A percentile compares a stretch with the other conserved stretches of the same genome.
Conservation (phyloP, 2,888 invertebrate species). For the Coelogynopora nodosa region DNA sequence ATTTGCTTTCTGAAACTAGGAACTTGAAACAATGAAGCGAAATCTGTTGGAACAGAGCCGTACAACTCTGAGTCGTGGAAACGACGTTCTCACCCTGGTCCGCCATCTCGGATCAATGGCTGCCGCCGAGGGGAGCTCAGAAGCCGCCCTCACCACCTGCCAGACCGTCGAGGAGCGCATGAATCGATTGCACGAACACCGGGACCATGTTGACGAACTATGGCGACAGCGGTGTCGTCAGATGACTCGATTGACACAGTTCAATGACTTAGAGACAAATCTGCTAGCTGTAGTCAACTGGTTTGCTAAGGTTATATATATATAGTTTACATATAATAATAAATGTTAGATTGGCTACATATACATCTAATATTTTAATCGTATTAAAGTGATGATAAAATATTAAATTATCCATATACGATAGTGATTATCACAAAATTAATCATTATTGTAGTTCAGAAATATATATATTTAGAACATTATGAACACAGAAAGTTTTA, state of each 20-base stretch:
- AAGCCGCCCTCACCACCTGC: constrained; percentile 63
- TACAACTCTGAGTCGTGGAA: constrained; percentile 76
- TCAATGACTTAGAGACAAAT: constrained; percentile 54
- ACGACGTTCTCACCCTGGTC: constrained; percentile 71
- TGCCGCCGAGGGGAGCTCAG: constrained; percentile 65
- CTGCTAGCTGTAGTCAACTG: constrained; percentile 29
- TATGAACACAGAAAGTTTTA: no score
- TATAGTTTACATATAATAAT: no score
- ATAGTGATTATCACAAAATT: no score
- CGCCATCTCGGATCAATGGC: constrained; percentile 73
- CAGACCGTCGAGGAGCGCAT: constrained; percentile 62
- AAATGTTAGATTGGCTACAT: no score
- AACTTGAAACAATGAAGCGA: constrained; percentile 16
- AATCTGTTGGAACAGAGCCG: constrained; percentile 73
- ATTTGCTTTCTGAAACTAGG: not conserved
- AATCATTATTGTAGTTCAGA: no score
- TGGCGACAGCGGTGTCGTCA: constrained; percentile 70
- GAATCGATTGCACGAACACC: constrained; percentile 64
- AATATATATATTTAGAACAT: no score
- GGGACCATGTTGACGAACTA: constrained; percentile 69
- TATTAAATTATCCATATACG: no score
- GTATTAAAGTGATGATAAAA: no score
- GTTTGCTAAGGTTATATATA: constrained; percentile 34
- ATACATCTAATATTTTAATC: no score
- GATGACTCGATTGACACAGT: constrained; percentile 74